These are phyloP conservation scores for Margarornis squamiger DNA, from an alignment of 2,797 vertebrate species.

Conservation along the genomic window DNA sequence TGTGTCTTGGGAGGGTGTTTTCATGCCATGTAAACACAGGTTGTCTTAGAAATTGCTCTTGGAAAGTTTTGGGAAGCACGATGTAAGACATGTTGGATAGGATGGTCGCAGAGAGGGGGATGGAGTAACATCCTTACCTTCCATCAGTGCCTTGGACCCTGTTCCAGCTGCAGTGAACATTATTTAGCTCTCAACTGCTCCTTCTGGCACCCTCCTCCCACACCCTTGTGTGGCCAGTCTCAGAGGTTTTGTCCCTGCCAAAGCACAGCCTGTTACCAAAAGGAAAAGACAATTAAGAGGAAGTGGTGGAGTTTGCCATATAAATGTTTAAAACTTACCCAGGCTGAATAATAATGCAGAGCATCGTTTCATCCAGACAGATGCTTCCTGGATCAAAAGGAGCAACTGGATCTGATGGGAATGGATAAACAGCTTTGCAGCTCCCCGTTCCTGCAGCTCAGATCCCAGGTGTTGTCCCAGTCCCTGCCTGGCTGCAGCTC, in stretches of 20 bases:
- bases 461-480: not conserved
- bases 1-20: not conserved
- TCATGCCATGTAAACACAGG: not conserved
- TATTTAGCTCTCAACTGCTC: not conserved
- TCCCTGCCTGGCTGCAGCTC: not conserved
- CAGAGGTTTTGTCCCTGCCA: slow-evolving; percentile 28
- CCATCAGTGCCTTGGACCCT: not conserved
- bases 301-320: slow-evolving; percentile 15
- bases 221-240: not conserved
- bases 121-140: not conserved
- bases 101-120: not conserved
- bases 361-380: not conserved
- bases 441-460: not conserved
- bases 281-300: slow-evolving; percentile 18
- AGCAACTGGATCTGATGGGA: not conserved
- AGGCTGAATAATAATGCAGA: not conserved
- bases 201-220: slow-evolving; percentile 18
- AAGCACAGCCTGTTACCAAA: slow-evolving; percentile 41
- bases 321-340: not conserved
- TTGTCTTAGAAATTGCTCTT: not conserved
- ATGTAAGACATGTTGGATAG: not conserved
- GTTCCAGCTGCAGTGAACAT: not conserved
- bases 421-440: slow-evolving; percentile 13
- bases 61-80: not conserved
- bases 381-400: slow-evolving; percentile 41